These are phyloP conservation scores for Eupithecia subfuscata DNA, from an alignment of 2,888 invertebrate genomes.

Conservation along the genomic window DNA sequence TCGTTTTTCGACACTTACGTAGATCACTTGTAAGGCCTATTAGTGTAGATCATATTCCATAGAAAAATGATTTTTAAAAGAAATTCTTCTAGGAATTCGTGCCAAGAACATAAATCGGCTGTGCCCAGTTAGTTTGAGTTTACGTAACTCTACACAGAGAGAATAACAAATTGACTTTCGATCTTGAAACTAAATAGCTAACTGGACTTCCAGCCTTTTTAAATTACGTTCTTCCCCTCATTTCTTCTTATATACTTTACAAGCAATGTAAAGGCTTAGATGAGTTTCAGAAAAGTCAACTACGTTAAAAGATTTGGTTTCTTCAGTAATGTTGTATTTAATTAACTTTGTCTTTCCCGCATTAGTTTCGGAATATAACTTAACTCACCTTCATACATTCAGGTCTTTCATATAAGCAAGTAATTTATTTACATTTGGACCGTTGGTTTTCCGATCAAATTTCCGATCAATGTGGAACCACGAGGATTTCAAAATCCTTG, in stretches of 20 bases:
- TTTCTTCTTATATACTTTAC: background rate
- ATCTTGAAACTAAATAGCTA: slow-evolving; percentile 22
- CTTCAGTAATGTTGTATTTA: background rate
- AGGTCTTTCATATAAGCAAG: no score
- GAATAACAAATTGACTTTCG: slow-evolving; percentile 21
- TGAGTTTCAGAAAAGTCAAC: background rate
- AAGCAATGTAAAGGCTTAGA: background rate
- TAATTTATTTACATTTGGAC: no score
- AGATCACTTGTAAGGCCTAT: background rate
- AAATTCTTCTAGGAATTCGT: no score
- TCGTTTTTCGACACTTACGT: no score
- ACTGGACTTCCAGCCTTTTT: slow-evolving; percentile 15
- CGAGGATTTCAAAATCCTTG: no score
- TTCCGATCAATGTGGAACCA: no score
- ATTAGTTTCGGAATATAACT: background rate
- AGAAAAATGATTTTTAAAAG: background rate
- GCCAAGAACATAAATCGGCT: background rate
- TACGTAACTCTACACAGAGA: slow-evolving; percentile 13
- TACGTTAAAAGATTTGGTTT: background rate
- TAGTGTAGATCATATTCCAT: background rate
- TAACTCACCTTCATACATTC: no score
- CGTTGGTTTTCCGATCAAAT: no score
- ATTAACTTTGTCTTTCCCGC: background rate
- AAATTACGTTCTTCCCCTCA: slow-evolving; percentile 23
- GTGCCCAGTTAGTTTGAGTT: slow-evolving; percentile 12